Conservation (phyloP, 2,113 vertebrate species). For the Amblyornis subalaris region DNA sequence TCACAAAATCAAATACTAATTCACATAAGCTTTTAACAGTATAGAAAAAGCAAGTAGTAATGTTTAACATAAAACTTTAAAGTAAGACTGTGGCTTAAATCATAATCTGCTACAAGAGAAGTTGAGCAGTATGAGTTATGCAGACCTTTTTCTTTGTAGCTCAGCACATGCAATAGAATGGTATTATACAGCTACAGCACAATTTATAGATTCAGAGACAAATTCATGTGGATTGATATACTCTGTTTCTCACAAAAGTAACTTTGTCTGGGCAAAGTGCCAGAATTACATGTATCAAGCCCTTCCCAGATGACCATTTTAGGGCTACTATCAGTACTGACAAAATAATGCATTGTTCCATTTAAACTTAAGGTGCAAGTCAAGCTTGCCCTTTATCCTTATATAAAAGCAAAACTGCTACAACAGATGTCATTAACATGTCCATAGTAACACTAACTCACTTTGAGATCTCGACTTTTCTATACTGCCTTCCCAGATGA, state of each 20-base stretch:
- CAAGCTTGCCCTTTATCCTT: not conserved
- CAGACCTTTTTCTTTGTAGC: not conserved
- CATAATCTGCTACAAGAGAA: not conserved
- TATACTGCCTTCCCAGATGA: not conserved
- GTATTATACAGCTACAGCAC: not conserved
- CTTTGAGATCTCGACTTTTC: not conserved
- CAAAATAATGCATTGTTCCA: not conserved
- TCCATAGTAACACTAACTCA: not conserved
- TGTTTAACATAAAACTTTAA: not conserved
- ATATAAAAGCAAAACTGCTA: not conserved
- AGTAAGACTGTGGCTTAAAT: not conserved
- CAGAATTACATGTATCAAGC: not conserved
- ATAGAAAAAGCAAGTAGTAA: not conserved
- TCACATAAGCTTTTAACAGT: not conserved
- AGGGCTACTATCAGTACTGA: not conserved
- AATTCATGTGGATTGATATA: not conserved
- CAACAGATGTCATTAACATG: not conserved
- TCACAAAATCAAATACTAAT: not conserved
- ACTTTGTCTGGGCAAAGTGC: not conserved
- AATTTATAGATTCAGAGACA: not conserved
- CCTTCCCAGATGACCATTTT: not conserved
- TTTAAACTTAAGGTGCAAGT: not conserved
- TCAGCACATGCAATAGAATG: not conserved
- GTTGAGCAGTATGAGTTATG: not conserved
- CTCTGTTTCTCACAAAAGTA: not conserved